Evolutionary conservation across 2,797 vertebrate genomes (phyloP), one percentile per base, ranked within the genome.

Genomic region (Hozukius guyotensis): DNA sequence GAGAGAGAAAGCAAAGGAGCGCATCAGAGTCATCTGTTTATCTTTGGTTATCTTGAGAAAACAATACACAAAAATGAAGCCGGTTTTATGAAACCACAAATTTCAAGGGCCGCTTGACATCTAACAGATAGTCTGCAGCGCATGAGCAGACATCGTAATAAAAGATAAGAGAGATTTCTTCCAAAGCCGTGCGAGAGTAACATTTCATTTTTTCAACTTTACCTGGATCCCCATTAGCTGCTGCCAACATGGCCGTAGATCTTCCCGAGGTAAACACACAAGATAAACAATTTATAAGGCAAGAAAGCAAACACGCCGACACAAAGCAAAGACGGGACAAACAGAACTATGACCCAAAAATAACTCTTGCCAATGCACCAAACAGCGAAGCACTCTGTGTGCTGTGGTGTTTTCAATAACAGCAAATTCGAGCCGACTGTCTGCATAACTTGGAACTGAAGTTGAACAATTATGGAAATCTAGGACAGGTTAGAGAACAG

Each of bases 141-240:
- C 57, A 67, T 32, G 76, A 63, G 71, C n/a, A 69, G 53, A 71
- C 69, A 69, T 9, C 1, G 1, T 38, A 49, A 73, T 78, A 77
- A 60, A 49, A 86, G 83, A 85, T 75, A 66, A 83, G 57, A 65
- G 72, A 66, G n/a, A 52, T 63, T 78, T 78, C 27, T 72, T 72
- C 29, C n/a, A 70, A 49, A 11, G 74, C 4, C 14, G 18, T 2
- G 25, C 29, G 36, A 46, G 25, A 77, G 64, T 11, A 57, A 69
- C 53, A 38, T 72, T 75, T 67, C 14, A 32, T 55, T 77, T 61
- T 74, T 78, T 55, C 60, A 64, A 86, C 36, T 74, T 81, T 57
- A 82, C 79, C 80, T 83, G 76, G 63, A 88, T 82, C 75, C 72
- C 68, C 57, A 81, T 89, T 82, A 81, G 72, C 68, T 69, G 53